phyloP scores from a whole-genome alignment of 2,888 invertebrate species.

The Sphecodes monilicornis region DNA sequence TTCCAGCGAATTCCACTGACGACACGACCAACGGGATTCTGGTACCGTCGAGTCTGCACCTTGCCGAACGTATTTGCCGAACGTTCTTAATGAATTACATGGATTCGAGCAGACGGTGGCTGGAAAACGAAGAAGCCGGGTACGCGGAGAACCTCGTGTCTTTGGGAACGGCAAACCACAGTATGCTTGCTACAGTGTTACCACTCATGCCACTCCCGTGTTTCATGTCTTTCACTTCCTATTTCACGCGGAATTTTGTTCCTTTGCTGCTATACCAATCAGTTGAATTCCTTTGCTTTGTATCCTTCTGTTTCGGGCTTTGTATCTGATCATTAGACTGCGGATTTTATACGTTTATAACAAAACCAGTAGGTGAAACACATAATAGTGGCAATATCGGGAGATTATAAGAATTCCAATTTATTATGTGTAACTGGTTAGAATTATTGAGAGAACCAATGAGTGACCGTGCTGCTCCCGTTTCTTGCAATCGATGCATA shows the following conservation, averaged over 20 bases:
- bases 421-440: no score
- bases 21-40: not conserved
- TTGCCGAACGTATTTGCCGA: not conserved
- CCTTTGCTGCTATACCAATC: not conserved
- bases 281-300: not conserved
- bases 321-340: not conserved
- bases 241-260: not conserved
- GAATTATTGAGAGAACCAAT: no score
- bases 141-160: not conserved
- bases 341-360: not conserved
- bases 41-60: not conserved
- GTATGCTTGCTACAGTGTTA: slow-evolving; percentile 20
- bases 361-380: not conserved
- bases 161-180: slow-evolving; percentile 36
- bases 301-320: not conserved
- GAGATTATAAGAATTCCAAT: no score
- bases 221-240: not conserved
- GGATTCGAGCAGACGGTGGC: not conserved
- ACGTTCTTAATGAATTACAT: slow-evolving; percentile 27
- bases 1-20: not conserved
- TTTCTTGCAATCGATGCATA: no score
- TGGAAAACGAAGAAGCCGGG: not conserved
- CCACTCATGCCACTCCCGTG: not conserved
- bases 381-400: no score
- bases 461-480: no score